Conservation (phyloP, 1,140 invertebrate species). For the Paralvinella palmiformis region DNA sequence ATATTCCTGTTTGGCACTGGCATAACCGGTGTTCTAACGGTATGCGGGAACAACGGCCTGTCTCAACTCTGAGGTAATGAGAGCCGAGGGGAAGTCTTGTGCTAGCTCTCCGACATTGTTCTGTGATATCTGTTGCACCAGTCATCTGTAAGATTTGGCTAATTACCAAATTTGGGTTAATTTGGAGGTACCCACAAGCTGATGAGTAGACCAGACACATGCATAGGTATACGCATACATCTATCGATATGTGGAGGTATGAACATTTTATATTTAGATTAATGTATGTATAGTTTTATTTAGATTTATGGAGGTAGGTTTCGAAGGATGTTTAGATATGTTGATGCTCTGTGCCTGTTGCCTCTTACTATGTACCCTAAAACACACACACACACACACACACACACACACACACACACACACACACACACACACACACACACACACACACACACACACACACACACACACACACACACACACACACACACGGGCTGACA, state of each 20-base stretch:
- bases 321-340: not conserved
- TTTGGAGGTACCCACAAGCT: too few species aligned
- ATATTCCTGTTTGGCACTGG: not conserved
- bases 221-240: not conserved
- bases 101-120: not conserved
- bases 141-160: too few species aligned
- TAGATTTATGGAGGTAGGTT: not conserved
- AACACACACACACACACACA: not conserved
- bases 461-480: not conserved
- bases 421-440: constrained; percentile 3
- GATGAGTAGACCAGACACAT: too few species aligned
- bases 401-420: not conserved
- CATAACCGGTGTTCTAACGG: not conserved
- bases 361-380: not conserved
- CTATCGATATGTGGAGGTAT: not conserved
- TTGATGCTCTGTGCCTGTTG: not conserved
- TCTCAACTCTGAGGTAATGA: not conserved
- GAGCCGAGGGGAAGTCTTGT: too few species aligned
- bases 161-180: too few species aligned
- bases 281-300: not conserved
- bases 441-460: constrained; percentile 3
- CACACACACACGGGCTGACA: not conserved
- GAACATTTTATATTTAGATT: not conserved
- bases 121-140: too few species aligned
- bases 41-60: not conserved